Evolutionary conservation across 30 jellyfish, hydroid and myxozoan species (phyloP), one percentile per base, ranked within the genome.

Genomic region (Pelagia noctiluca): DNA sequence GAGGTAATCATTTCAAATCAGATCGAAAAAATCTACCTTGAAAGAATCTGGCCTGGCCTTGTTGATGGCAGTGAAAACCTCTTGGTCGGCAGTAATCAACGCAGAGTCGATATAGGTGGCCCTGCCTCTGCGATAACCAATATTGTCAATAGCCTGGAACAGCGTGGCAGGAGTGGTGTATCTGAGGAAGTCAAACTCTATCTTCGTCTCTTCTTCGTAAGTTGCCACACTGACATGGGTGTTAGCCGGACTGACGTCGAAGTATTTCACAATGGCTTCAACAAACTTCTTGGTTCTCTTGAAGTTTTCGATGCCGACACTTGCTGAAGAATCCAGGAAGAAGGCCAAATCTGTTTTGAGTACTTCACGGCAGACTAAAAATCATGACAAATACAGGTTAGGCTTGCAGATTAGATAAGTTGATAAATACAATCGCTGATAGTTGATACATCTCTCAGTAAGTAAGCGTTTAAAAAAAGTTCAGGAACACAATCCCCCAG

Each of bases 41-140:
- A 57, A 49, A 0, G 95, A 91, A 35, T 88, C 90, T 0, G 91
- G 21, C 42, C 96, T 61, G 35, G 98, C 96, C 21, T 91, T 91
- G 64, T 92, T 92, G 34, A 54, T 35, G 7, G 79, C 75, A 7
- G 96, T 80, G 72, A 85, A 86, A 19, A 82, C 95, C 11, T 80
- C 68, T 29, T 50, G 28, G 57, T 79, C 85, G 11, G 98, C 98
- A 3, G 80, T 26, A 1, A 83, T 31, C 35, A 91, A 75, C 16
- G 98, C 98, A 3, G 75, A 35, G 52, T 91, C 98, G 60, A 91
- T 85, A 50, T 91, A 86, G 38, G 98, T 85, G 30, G 90, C 73
- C 33, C 86, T 69, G 21, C 94, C 98, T 2, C 78, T 48, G 67
- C 81, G 89, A 57, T 91, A 91, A 3, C 92, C 81, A 19, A 91